Evolutionary conservation across 1,140 invertebrate genomes (phyloP).

Genomic region (Eriocheir sinensis): DNA sequence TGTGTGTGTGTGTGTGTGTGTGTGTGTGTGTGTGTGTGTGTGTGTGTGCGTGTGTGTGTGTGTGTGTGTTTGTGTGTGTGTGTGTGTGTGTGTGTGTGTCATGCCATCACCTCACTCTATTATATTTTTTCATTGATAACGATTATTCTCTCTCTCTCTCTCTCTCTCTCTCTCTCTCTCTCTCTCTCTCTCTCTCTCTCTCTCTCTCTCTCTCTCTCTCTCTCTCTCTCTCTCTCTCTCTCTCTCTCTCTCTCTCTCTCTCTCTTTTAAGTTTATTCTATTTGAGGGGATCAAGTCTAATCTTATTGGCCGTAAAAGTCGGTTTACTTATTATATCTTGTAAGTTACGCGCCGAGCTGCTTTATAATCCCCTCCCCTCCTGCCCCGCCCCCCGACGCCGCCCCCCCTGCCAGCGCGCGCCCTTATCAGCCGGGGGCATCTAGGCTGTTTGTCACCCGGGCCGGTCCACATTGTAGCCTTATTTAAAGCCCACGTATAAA

Average conservation of each 20-base stretch:
- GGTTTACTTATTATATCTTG: constrained; percentile 36
- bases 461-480: constrained; percentile 47
- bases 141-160: no score
- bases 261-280: constrained; percentile 33
- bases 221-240: constrained; percentile 37
- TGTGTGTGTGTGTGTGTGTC: neutral
- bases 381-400: neutral
- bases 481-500: constrained; percentile 67
- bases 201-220: constrained; percentile 41
- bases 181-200: constrained; percentile 45
- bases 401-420: neutral
- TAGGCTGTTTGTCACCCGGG: neutral
- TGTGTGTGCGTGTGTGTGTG: constrained; percentile 37
- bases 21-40: constrained; percentile 45
- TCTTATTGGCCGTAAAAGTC: constrained; percentile 24
- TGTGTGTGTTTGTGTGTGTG: constrained; percentile 2
- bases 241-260: constrained; percentile 48
- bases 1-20: constrained; percentile 33
- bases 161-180: constrained; percentile 46
- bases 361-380: constrained; percentile 34
- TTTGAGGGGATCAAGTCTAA: constrained; percentile 16
- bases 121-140: no score
- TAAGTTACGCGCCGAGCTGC: constrained; percentile 27
- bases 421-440: constrained; percentile 3
- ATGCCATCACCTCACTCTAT: no score